Base-by-base conservation (phyloP, 2,888 invertebrate genomes). In the Phasia obesa region DNA sequence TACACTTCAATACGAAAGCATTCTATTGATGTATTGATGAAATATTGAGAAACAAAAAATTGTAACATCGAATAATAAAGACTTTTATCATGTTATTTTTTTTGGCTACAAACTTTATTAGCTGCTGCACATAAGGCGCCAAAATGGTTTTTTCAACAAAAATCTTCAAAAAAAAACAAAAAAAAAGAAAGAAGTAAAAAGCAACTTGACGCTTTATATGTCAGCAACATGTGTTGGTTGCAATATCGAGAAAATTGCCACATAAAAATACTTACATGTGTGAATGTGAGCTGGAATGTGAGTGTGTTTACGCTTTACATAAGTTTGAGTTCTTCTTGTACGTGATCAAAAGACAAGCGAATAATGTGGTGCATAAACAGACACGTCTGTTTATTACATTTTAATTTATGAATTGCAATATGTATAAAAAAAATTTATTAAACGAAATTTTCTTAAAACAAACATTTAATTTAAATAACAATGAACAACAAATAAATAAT, bases 151-250 rank as follows among this genome's bases (percentile, higher is more conserved):
- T 71, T 65, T 38, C 59, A 64, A 44, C 44, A 55, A 47, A 35
- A 47, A 69, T 51, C 17, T 53, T 27, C 2, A 49, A 6, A 42
- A 60, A 51, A 44, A 67, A 47, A 31, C 27, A 42, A 53, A 25
- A 11, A 7, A 67, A 49, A 59, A 21, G 38, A 17, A 57, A 13
- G 27, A 49, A 13, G 27, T 31, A 42, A 67, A 42, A 49, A 59
- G 27, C 31, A 42, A 60, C 67, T 76, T 74, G 62, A 73, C 53
- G 67, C 38, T 62, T 67, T 78, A 55, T 55, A 73, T 57, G 82
- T 78, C 74, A 79, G 69, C 74, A 73, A 69, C 78, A 82, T 82
- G 69, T 82, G 82, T 65, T 74, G 62, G 82, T 65, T 74, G 62
- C 74, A 53, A 60, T 80, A 74, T 69, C 21, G 53, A 55, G 11